phyloP scores from a whole-genome alignment of 2,888 invertebrate genomes.

The Deilephila elpenor region DNA sequence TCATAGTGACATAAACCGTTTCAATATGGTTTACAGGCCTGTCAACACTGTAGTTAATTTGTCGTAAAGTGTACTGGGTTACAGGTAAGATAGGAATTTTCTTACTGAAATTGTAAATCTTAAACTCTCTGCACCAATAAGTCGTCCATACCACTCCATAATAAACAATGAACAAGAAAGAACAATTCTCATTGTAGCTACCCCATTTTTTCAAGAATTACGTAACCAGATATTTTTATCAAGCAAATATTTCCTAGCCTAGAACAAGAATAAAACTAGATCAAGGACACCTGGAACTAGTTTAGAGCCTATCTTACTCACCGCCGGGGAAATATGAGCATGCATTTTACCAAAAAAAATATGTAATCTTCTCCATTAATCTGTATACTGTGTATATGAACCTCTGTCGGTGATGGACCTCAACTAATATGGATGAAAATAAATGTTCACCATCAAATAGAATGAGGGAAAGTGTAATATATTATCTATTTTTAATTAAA shows the following conservation, averaged over 20 bases:
- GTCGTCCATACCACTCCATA: too few relatives aligned
- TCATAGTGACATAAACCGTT: conserved; percentile 34
- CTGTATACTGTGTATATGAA: neutral
- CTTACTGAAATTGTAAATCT: neutral
- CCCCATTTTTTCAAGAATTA: neutral
- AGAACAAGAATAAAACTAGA: neutral
- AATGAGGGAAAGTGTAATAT: too few relatives aligned
- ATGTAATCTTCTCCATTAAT: neutral
- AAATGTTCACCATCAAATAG: too few relatives aligned
- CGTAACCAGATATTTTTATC: neutral
- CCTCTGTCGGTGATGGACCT: too few relatives aligned
- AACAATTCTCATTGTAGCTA: too few relatives aligned
- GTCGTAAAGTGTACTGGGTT: conserved; percentile 41
- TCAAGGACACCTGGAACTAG: neutral
- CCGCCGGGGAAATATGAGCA: neutral
- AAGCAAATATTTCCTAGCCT: neutral
- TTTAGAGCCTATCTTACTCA: neutral
- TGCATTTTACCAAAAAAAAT: neutral
- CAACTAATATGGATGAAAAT: too few relatives aligned
- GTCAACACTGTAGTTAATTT: conserved; percentile 52
- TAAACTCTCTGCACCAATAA: neutral
- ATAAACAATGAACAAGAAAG: too few relatives aligned
- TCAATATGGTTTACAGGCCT: conserved; percentile 39
- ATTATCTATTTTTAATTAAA: too few relatives aligned
- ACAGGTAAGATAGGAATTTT: conserved; percentile 31